A percentile compares a stretch with the other conserved stretches of the same genome.
These are phyloP conservation scores for Nemoura dubitans DNA, from an alignment of 2,888 invertebrate species.

Conservation along the genomic window DNA sequence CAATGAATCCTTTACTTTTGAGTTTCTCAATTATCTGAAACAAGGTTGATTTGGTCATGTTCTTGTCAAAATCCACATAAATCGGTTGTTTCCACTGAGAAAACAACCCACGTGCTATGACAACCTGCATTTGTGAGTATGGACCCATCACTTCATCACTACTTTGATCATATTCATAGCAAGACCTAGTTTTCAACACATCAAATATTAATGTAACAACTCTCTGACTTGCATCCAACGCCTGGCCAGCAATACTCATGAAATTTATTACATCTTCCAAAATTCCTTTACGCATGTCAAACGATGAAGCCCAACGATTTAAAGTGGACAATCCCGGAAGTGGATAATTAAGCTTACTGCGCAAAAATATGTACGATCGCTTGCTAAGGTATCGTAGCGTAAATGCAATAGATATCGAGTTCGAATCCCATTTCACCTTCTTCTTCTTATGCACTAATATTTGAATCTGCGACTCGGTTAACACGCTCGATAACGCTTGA, in stretches of 20 bases:
- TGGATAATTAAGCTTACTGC: slow-evolving; percentile 30
- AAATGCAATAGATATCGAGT: slow-evolving; percentile 18
- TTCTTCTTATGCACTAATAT: slow-evolving; percentile 7
- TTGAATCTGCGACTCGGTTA: neutral
- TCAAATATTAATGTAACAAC: slow-evolving; percentile 33
- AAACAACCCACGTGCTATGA: slow-evolving; percentile 48
- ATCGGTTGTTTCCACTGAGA: slow-evolving; percentile 50
- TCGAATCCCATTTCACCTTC: neutral
- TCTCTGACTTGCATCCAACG: neutral
- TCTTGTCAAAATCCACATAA: slow-evolving; percentile 48
- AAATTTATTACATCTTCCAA: slow-evolving; percentile 40
- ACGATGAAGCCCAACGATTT: slow-evolving; percentile 14
- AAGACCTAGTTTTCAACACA: slow-evolving; percentile 38
- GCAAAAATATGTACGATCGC: slow-evolving; percentile 22
- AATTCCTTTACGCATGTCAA: slow-evolving; percentile 3
- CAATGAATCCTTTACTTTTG: slow-evolving; percentile 32
- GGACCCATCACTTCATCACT: slow-evolving; percentile 49
- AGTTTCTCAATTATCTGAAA: slow-evolving; percentile 42
- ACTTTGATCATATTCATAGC: slow-evolving; percentile 37
- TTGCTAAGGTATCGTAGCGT: slow-evolving; percentile 33
- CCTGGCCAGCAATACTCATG: slow-evolving; percentile 30
- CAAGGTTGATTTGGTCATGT: slow-evolving; percentile 43
- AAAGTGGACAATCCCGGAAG: slow-evolving; percentile 28
- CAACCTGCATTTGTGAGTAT: slow-evolving; percentile 48
- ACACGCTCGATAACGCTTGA: neutral